A percentile compares a stretch with the other conserved stretches of the same genome.
These are phyloP conservation scores for Equus przewalskii DNA, from an alignment of 2,113 vertebrate species.

Conservation along the genomic window DNA sequence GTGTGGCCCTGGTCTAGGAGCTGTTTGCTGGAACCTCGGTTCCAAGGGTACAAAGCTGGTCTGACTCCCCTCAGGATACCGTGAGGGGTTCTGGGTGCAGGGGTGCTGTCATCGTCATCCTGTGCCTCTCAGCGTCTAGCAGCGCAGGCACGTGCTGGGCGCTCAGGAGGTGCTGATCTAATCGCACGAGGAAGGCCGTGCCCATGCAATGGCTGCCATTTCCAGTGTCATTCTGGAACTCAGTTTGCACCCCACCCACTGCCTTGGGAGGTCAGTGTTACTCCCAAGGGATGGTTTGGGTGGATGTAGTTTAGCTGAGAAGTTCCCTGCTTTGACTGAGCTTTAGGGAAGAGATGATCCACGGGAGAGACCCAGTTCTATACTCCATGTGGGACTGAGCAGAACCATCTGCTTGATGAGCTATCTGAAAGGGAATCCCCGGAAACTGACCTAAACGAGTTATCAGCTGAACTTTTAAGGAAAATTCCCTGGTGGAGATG, in stretches of 20 bases:
- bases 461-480: background rate
- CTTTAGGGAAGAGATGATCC: background rate
- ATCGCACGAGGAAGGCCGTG: too few relatives aligned
- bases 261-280: background rate
- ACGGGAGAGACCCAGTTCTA: background rate
- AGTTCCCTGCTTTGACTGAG: background rate
- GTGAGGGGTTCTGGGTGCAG: background rate
- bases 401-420: background rate
- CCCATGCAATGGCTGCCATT: background rate
- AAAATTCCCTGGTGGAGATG: background rate
- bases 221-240: background rate
- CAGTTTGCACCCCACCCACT: background rate
- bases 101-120: fast-evolving
- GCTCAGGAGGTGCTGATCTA: background rate
- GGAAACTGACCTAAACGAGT: background rate
- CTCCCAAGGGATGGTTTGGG: background rate
- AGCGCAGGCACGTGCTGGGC: fast-evolving
- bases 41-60: background rate
- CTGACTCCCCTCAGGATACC: background rate
- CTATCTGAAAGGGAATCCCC: background rate
- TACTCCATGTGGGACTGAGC: fast-evolving
- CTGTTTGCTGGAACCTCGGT: background rate
- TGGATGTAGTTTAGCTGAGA: background rate
- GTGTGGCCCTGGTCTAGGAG: background rate
- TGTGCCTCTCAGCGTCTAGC: background rate